Evolutionary conservation across 92 coral and sea anemone species (phyloP), one percentile per base, ranked within the genome.

Genomic region (Epizoanthus scotinus): DNA sequence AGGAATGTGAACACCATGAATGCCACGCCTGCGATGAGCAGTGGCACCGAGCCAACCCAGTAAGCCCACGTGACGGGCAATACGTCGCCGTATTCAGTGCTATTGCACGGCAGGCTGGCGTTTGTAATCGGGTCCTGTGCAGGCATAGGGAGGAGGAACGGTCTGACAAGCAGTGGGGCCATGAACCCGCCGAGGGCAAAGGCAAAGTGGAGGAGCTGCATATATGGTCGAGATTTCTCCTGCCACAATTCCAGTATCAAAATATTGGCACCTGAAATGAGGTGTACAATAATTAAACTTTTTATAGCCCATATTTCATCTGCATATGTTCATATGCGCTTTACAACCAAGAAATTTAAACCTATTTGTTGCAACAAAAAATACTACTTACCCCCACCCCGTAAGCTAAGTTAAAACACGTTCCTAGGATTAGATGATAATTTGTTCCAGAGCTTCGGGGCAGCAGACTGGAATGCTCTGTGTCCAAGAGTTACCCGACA

Each of bases 121-220:
- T 75, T 75, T 20, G 24, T 21, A n/a, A 59, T 22, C 9, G 58
- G 67, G 49, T 75, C 81, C 62, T 13, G 81, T 31, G 68, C 20
- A 19, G 53, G 57, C 1, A 22, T 38, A 3, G 89, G 89, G 5
- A 85, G 85, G 58, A 96, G 93, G 28, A 96, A 96, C 5, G 99
- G 97, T 31, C 84, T 85, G 9, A 77, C 97, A 2, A 94, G 57
- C 3, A 94, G 85, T 0, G 98, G 98, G 13, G 98, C 89, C 0
- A 91, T 62, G 64, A 96, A 93, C 15, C 98, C 95, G 1, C 99
- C 99, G 20, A 86, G 44, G 19, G 98, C 99, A 84, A 89, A 96
- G 60, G 92, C 78, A 60, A 92, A 94, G 82, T 96, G 99, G 5
- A 95, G 88, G 21, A 86, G 61, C 60, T 95, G 99, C 86, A 95